A percentile compares a stretch with the other conserved stretches of the same genome.
Conservation (phyloP, 2,113 vertebrate genomes). For the Neopipo cinnamomea region DNA sequence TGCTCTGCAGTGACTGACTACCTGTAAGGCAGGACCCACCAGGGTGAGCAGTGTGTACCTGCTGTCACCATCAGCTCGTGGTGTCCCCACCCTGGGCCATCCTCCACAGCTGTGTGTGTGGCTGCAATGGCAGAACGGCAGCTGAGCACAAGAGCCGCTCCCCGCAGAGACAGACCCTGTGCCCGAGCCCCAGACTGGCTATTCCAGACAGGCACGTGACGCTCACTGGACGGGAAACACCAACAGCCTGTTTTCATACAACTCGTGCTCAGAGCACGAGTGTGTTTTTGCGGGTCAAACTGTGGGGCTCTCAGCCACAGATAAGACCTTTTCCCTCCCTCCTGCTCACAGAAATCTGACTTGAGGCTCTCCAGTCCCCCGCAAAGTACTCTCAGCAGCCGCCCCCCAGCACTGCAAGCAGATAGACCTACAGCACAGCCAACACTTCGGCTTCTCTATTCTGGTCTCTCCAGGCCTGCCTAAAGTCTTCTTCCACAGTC, state of each 20-base stretch:
- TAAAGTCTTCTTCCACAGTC: not conserved
- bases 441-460: not conserved
- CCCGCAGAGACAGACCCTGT: not conserved
- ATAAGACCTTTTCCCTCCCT: not conserved
- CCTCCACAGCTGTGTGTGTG: not conserved
- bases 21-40: not conserved
- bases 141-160: not conserved
- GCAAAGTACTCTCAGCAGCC: not conserved
- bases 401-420: rapidly evolving
- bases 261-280: not conserved
- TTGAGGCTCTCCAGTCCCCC: not conserved
- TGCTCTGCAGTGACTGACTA: not conserved
- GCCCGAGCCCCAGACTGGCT: not conserved
- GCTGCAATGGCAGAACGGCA: not conserved
- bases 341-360: not conserved
- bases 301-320: not conserved
- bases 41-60: not conserved
- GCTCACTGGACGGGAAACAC: not conserved
- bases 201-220: not conserved
- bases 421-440: not conserved
- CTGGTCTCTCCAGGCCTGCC: not conserved
- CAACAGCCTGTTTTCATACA: not conserved
- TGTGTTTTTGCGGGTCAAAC: not conserved
- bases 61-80: not conserved
- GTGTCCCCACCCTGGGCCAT: not conserved